Base-by-base conservation (phyloP, 1,140 invertebrate genomes). In the Drosophila arawakana region DNA sequence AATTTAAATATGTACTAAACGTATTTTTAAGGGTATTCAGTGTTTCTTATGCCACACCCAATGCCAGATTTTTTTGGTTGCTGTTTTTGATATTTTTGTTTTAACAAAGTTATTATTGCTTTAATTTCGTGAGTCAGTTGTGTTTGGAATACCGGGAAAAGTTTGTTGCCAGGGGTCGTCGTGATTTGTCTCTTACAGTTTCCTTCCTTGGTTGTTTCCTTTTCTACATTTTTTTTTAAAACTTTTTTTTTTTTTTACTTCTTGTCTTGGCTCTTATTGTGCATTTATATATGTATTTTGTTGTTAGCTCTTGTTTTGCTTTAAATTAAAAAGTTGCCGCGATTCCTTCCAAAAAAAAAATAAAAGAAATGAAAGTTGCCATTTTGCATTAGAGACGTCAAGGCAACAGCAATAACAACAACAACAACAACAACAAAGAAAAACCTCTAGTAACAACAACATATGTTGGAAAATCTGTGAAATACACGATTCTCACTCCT, bases 91-190 rank as follows among this genome's bases (percentile, higher is more conserved):
- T 30, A 11, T 43, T 49, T 59, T 85, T 75, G 68, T 81, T 78
- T 43, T 73, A 76, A 59, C 62, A 86, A 88, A 88, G 80, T 88
- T 88, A 88, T 88, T 88, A 88, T 88, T 88, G 86, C 84, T 88
- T 88, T 88, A 88, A 88, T 88, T 88, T 89, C 60, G 80, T 72
- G 70, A 83, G 84, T 83, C 84, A 80, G 84, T 82, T 83, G 81
- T 80, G 67, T 61, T 62, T 30, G 25, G 65, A 65, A 54, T 63
- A 37, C 55, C 59, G 18, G 59, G 25, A 49, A 66, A 76, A 76
- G 61, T 75, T 75, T 61, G 50, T 66, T 66, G 25, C 52, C 54
- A 34, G 41, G 73, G 69, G 49, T 67, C 49, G 70, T 21, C 35
- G 44, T 76, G 74, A 68, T 76, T 76, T 76, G 68, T 76, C 69